Percentiles rank a stretch among this genome's conserved stretches.
These are phyloP conservation scores for Oreochromis aureus DNA, from an alignment of 2,113 vertebrate species.

Conservation along the genomic window DNA sequence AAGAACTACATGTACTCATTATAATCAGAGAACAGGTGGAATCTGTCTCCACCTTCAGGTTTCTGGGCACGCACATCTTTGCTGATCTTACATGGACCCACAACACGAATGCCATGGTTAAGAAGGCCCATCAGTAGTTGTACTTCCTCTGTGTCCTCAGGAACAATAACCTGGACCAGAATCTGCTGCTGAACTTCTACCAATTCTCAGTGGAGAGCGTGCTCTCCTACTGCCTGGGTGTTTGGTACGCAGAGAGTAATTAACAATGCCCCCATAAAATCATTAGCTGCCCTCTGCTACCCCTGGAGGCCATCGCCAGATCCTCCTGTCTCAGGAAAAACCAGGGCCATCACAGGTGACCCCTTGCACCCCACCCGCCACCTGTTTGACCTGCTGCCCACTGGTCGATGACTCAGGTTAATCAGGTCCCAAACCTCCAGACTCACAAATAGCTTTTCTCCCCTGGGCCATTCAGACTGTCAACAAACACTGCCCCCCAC, in stretches of 20 bases:
- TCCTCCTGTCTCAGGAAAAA: neutral
- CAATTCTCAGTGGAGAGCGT: rapidly evolving
- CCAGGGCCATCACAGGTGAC: neutral
- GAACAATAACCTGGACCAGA: neutral
- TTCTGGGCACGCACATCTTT: neutral
- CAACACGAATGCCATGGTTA: neutral
- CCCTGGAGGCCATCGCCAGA: neutral
- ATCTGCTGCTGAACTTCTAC: neutral
- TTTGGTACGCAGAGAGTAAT: neutral
- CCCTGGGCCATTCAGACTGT: neutral
- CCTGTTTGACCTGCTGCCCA: neutral
- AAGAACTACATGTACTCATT: neutral
- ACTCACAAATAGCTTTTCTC: rapidly evolving
- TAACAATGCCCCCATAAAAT: neutral
- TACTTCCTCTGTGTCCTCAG: neutral
- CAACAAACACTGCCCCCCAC: neutral
- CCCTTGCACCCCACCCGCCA: neutral
- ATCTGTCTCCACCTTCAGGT: neutral
- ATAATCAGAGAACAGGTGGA: neutral
- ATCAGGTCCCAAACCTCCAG: neutral
- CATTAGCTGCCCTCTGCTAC: neutral
- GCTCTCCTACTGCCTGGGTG: neutral
- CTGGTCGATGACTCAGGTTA: neutral
- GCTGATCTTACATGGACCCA: neutral
- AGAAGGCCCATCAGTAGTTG: neutral